Conservation (phyloP, 2,888 invertebrate species). For the Notodonta ziczac region DNA sequence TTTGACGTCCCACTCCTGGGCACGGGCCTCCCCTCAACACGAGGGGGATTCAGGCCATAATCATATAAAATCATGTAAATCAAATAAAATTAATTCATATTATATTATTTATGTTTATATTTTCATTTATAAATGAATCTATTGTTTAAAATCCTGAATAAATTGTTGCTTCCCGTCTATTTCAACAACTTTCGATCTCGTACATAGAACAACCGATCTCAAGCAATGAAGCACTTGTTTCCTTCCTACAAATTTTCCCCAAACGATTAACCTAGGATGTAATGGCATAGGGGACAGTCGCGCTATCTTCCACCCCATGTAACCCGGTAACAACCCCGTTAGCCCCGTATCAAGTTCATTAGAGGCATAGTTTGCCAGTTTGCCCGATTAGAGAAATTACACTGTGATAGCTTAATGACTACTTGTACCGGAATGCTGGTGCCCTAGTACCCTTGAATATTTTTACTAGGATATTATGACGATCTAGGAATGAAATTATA, state of each 20-base stretch:
- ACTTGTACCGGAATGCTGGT: neutral
- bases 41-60: no score
- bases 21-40: no score
- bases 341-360: neutral
- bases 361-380: conserved; percentile 2
- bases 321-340: neutral
- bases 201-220: neutral
- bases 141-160: no score
- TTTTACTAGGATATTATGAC: neutral
- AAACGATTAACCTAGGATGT: neutral
- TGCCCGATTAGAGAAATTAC: conserved; percentile 2
- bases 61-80: no score
- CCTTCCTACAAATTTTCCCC: conserved; percentile 4
- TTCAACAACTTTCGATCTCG: no score
- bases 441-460: conserved; percentile 1
- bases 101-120: no score
- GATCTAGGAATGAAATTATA: neutral
- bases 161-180: no score
- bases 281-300: conserved; percentile 2
- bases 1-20: no score
- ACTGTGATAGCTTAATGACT: neutral
- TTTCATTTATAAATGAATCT: no score
- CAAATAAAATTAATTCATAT: no score
- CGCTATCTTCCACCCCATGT: conserved; percentile 13
- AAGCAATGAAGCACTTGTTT: conserved; percentile 1